Evolutionary conservation across 2,888 invertebrate species (phyloP), one percentile per base, ranked within the genome.

Genomic region (Drosophila heteroneura): DNA sequence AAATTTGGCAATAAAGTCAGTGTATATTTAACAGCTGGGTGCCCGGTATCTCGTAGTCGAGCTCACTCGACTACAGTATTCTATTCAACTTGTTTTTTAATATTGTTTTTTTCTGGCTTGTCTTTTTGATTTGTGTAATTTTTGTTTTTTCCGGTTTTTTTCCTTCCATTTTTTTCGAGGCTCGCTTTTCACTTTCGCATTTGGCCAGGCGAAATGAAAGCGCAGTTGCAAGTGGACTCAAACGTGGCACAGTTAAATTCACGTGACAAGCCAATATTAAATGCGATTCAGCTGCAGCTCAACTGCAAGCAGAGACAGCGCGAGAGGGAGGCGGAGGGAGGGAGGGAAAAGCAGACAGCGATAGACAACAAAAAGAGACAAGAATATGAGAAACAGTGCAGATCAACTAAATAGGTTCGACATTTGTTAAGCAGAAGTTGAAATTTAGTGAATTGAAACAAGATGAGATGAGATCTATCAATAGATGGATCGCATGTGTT

Each of bases 261-360:
- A 85, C 87, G 86, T 89, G 89, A 86, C 86, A 89, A 83, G 89
- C 84, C 79, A 89, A 89, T 89, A 86, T 85, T 86, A 89, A 85
- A 85, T 79, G 83, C 83, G 89, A 85, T 86, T 89, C 82, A 83
- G 66, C 73, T 70, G 86, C 70, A 74, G 65, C 57, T 58, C 35
- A 61, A 74, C 49, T 32, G 70, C 51, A 52, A 51, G 49, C 7
- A 32, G 37, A 30, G 28, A 32, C 14, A 56, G 9, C 12, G 22
- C 47, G 41, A 37, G 37, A 39, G 53, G 41, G 22, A 47, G 30
- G 28, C 5, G 35, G n/a, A 49, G 47, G 41, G n/a, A 52, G 56
- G 26, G 28, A 10, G 30, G 9, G 10, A 44, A 49, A 53, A 39
- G 22, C 37, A n/a, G 30, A 59, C 30, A 39, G 41, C 47, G 30